phyloP scores from a whole-genome alignment of 2,797 vertebrate species.

The Discoglossus pictus region DNA sequence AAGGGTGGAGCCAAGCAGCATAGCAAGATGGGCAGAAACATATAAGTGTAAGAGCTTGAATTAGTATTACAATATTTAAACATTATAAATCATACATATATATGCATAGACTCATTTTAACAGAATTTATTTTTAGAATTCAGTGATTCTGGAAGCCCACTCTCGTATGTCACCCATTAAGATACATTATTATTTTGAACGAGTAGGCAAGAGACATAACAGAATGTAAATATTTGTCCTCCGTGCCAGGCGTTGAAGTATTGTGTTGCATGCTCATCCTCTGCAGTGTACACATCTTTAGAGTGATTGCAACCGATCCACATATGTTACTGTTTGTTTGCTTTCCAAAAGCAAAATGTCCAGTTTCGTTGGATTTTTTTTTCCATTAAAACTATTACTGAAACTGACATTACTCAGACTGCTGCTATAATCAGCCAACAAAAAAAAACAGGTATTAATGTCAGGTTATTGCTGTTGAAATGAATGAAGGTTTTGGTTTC shows the following conservation, averaged over 20 bases:
- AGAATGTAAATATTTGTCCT: conserved; percentile 11
- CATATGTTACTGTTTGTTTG: conserved; percentile 41
- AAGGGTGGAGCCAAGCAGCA: too few relatives aligned
- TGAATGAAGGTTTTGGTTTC: conserved; percentile 30
- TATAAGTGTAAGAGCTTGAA: too few relatives aligned
- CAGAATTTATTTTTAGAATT: too few relatives aligned
- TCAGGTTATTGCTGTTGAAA: conserved; percentile 31
- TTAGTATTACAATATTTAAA: neutral
- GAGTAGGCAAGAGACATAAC: neutral
- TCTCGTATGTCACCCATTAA: conserved; percentile 6
- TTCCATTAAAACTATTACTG: conserved; percentile 21
- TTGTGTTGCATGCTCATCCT: conserved; percentile 13
- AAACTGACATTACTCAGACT: conserved; percentile 30
- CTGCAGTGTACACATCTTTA: conserved; percentile 15
- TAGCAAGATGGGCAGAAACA: too few relatives aligned
- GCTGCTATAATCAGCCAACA: conserved; percentile 33
- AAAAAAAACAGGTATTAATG: conserved; percentile 25
- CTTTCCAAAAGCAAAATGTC: conserved; percentile 15
- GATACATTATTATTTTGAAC: conserved; percentile 10
- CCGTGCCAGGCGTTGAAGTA: conserved; percentile 6
- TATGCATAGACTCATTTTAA: too few relatives aligned
- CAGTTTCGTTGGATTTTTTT: conserved; percentile 3
- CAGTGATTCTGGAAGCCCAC: neutral
- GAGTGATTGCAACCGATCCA: conserved; percentile 14
- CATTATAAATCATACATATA: neutral